These are phyloP conservation scores for Metallyticus violacea DNA, from an alignment of 2,888 invertebrate species.

Conservation along the genomic window DNA sequence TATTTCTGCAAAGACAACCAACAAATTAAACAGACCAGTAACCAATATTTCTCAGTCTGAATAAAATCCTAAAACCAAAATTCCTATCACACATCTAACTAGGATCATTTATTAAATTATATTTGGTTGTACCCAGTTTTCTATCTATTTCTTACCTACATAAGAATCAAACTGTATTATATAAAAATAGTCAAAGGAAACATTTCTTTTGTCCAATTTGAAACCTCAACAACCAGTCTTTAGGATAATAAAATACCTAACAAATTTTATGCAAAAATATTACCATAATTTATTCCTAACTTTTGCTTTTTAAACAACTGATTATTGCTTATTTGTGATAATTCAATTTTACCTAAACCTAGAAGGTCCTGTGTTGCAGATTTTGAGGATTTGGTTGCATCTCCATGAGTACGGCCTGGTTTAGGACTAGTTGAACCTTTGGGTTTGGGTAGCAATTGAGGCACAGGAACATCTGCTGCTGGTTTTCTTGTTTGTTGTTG, in stretches of 20 bases:
- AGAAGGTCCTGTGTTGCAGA: slow-evolving; percentile 52
- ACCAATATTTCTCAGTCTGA: too few species aligned
- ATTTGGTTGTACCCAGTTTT: too few species aligned
- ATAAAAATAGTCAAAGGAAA: too few species aligned
- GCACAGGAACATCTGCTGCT: slow-evolving; percentile 49
- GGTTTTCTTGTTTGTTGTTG: slow-evolving; percentile 38
- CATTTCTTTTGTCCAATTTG: too few species aligned
- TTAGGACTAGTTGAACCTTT: slow-evolving; percentile 52
- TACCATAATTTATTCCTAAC: background rate
- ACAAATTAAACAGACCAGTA: too few species aligned
- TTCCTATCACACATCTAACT: too few species aligned
- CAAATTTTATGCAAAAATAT: background rate
- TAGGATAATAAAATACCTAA: background rate
- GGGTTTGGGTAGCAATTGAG: slow-evolving; percentile 60
- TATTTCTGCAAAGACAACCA: too few species aligned
- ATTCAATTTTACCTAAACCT: slow-evolving; percentile 53
- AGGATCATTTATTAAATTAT: too few species aligned
- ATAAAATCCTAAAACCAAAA: too few species aligned
- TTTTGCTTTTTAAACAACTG: background rate
- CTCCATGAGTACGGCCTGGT: slow-evolving; percentile 45
- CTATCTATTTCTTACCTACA: too few species aligned
- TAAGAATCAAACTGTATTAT: too few species aligned
- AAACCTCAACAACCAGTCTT: background rate
- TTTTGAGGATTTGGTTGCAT: slow-evolving; percentile 39
- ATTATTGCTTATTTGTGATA: background rate